A percentile compares a stretch with the other conserved stretches of the same genome.
Evolutionary conservation across 2,797 vertebrate species (phyloP).

Genomic region (Pangasius macronema): DNA sequence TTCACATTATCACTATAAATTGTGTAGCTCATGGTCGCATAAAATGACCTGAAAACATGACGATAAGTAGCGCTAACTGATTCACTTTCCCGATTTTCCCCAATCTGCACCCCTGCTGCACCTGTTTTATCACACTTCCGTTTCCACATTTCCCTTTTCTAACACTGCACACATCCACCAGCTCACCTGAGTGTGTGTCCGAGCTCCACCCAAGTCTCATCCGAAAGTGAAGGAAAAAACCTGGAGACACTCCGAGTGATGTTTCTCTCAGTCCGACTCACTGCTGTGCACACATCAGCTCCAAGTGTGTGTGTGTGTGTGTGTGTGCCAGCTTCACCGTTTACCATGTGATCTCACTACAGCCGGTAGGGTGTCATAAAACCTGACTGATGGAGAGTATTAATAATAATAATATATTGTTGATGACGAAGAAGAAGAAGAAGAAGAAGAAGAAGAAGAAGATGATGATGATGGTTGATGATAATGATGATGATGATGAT

Average conservation of each 20-base stretch:
- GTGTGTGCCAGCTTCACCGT: not conserved
- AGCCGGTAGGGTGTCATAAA: conserved; percentile 11
- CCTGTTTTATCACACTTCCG: conserved; percentile 16
- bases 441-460: too few species aligned
- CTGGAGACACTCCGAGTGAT: not conserved
- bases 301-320: conserved; percentile 16
- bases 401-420: not conserved
- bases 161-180: not conserved
- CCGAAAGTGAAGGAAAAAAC: not conserved
- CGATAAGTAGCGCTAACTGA: not conserved
- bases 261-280: not conserved
- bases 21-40: not conserved
- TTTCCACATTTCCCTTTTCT: not conserved
- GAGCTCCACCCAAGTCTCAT: not conserved
- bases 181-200: conserved; percentile 24
- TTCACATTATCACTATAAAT: not conserved
- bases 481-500: not conserved
- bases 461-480: not conserved
- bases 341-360: conserved; percentile 11
- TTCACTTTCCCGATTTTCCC: not conserved
- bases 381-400: not conserved
- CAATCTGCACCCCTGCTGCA: not conserved
- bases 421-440: not conserved
- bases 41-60: not conserved
- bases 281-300: not conserved